These are phyloP conservation scores for Yponomeuta evonymella DNA, from an alignment of 2,888 invertebrate species.

Conservation along the genomic window DNA sequence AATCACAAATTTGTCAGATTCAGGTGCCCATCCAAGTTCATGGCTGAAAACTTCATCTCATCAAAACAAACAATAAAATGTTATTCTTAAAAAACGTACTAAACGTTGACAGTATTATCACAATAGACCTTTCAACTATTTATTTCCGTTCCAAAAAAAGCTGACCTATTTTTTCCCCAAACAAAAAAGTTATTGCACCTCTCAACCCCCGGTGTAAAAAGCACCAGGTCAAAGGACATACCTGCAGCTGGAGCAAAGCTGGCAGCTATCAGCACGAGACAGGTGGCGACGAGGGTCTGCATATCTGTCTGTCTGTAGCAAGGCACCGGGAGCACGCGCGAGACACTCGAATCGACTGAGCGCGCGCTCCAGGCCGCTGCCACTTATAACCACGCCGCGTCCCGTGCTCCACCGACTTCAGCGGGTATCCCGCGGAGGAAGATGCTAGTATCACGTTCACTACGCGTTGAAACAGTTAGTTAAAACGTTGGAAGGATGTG, in stretches of 20 bases:
- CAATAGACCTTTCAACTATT: background rate
- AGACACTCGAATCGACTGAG: conserved; percentile 73
- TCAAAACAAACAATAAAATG: too few relatives aligned
- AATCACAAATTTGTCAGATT: too few relatives aligned
- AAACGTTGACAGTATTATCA: background rate
- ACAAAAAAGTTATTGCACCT: background rate
- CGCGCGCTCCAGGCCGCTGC: conserved; percentile 71
- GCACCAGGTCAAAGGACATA: conserved; percentile 40
- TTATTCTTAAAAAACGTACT: background rate
- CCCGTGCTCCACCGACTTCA: conserved; percentile 49
- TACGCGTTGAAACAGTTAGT: background rate
- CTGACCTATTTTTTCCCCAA: background rate
- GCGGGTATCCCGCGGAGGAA: conserved; percentile 16
- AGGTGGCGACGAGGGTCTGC: conserved; percentile 72
- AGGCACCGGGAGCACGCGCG: conserved; percentile 64
- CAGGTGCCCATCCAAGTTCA: too few relatives aligned
- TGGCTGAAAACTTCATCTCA: too few relatives aligned
- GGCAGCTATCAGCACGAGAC: conserved; percentile 72
- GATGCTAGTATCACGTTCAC: background rate
- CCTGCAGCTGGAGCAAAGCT: conserved; percentile 72
- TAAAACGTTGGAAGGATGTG: background rate
- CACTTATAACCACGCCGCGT: conserved; percentile 70
- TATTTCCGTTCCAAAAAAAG: background rate
- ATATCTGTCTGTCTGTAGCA: conserved; percentile 40
- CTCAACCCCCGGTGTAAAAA: background rate